Evolutionary conservation across 2,888 invertebrate species (phyloP).

Genomic region (Alentia gelatinosa): DNA sequence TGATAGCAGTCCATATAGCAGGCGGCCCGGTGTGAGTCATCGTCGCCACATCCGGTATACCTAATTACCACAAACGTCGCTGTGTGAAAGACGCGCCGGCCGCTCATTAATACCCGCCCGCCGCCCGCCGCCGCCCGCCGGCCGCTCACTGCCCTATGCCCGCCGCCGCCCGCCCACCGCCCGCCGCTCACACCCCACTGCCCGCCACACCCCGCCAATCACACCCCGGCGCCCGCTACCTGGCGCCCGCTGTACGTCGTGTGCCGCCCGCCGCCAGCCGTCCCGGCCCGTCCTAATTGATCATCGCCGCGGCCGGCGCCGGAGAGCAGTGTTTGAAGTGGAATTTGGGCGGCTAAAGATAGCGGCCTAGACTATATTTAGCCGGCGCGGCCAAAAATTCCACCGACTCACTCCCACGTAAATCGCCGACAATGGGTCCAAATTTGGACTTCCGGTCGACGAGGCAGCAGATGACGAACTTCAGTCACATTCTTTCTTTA

Average conservation of each 20-base stretch:
- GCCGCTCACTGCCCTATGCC: background rate
- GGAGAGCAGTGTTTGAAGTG: background rate
- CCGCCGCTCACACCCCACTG: background rate
- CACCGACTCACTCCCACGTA: conserved; percentile 42
- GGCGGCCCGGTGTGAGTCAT: background rate
- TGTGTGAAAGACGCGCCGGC: background rate
- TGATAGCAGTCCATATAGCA: background rate
- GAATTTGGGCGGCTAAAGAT: conserved; percentile 22
- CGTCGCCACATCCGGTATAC: conserved; percentile 3
- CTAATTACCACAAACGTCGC: conserved; percentile 3
- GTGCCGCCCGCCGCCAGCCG: background rate
- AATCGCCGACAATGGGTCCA: conserved; percentile 16
- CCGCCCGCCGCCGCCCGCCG: background rate
- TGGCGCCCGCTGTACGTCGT: background rate
- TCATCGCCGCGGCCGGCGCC: background rate
- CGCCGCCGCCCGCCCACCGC: background rate
- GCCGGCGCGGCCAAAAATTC: background rate
- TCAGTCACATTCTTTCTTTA: conserved; percentile 41
- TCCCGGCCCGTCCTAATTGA: background rate
- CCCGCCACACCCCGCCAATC: background rate
- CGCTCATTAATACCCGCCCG: background rate
- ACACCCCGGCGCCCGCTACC: background rate
- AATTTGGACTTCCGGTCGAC: conserved; percentile 47
- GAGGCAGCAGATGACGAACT: conserved; percentile 16
- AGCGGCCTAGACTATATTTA: conserved; percentile 38